Evolutionary conservation across 2,113 vertebrate species (phyloP).

Genomic region (Dicerorhinus sumatrensis): DNA sequence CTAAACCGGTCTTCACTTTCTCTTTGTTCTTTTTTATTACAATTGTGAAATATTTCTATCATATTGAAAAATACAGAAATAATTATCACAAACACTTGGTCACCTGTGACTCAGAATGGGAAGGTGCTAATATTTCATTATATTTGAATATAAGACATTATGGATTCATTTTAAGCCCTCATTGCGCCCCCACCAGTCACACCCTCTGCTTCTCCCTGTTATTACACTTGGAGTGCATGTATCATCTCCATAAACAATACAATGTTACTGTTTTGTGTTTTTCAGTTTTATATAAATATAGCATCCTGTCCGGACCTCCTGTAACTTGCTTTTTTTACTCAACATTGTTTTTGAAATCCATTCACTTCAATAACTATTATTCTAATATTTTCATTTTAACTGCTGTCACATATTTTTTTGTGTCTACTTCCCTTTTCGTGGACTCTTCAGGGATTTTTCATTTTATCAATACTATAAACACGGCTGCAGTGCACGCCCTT

Average conservation of each 20-base stretch:
- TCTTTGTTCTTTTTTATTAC: background rate
- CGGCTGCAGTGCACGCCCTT: background rate
- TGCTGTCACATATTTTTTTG: background rate
- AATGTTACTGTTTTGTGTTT: background rate
- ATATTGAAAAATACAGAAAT: background rate
- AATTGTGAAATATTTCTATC: background rate
- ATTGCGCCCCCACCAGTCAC: fast-evolving
- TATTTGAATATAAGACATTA: too few species aligned
- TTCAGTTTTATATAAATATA: background rate
- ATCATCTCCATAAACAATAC: background rate
- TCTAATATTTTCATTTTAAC: background rate
- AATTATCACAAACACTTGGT: background rate
- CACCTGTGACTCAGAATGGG: background rate
- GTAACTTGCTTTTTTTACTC: background rate
- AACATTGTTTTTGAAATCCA: background rate
- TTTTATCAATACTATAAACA: background rate
- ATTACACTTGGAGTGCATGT: background rate
- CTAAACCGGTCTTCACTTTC: background rate
- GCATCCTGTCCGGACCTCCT: background rate
- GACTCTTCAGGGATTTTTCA: background rate
- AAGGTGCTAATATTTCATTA: background rate
- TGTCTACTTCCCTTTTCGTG: background rate
- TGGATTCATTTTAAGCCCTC: background rate
- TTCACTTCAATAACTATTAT: background rate
- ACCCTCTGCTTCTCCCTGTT: fast-evolving